A percentile compares a stretch with the other conserved stretches of the same genome.
Evolutionary conservation across 2,797 vertebrate genomes (phyloP).

Genomic region (Morelia viridis): DNA sequence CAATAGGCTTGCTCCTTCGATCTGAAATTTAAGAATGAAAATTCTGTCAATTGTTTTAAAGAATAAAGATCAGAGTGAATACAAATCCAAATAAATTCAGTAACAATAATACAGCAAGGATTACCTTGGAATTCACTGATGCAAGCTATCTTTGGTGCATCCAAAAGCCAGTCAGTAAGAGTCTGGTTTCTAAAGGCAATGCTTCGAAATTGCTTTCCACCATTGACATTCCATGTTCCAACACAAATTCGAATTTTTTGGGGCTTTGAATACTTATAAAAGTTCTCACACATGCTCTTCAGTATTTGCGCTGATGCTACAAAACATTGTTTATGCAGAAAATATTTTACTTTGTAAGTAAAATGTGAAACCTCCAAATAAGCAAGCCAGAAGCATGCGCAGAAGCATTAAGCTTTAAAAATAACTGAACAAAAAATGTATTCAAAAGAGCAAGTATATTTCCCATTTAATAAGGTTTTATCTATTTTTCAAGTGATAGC

Average conservation of each 20-base stretch:
- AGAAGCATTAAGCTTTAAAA: not conserved
- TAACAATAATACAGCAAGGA: constrained; percentile 4
- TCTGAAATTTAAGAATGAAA: constrained; percentile 74
- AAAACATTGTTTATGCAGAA: constrained; percentile 26
- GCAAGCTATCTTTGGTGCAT: constrained; percentile 89
- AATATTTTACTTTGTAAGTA: not conserved
- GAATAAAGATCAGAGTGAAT: not conserved
- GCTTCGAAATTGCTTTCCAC: constrained; percentile 96
- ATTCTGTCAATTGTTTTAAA: not conserved
- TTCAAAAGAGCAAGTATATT: not conserved
- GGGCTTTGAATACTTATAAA: constrained; percentile 91
- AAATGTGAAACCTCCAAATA: not conserved
- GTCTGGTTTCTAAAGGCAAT: constrained; percentile 98
- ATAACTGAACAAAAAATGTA: not conserved
- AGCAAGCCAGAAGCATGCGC: not conserved
- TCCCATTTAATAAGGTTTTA: not conserved
- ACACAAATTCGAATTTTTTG: constrained; percentile 89
- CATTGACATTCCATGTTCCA: constrained; percentile 98
- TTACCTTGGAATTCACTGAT: constrained; percentile 92
- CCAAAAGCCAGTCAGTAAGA: constrained; percentile 95
- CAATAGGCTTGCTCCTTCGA: constrained; percentile 85
- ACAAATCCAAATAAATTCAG: constrained; percentile 5
- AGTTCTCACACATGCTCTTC: constrained; percentile 95
- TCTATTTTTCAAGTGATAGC: not conserved
- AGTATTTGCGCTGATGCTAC: constrained; percentile 94